Evolutionary conservation across 2,113 vertebrate genomes (phyloP).

Genomic region (Acanthisitta chloris): DNA sequence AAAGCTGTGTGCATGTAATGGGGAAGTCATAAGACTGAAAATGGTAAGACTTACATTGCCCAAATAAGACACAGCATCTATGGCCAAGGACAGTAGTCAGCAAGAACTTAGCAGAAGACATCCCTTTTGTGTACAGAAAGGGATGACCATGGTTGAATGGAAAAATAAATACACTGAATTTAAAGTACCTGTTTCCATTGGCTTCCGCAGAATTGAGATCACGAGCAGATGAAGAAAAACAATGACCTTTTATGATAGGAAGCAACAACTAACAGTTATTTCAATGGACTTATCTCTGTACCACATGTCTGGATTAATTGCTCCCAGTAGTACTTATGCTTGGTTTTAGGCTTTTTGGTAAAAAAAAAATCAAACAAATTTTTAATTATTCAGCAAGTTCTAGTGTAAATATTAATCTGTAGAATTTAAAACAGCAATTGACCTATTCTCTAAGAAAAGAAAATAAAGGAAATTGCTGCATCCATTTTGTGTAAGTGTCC

Average conservation of each 20-base stretch:
- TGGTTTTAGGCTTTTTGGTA: rapidly evolving
- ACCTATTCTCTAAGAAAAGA: background rate
- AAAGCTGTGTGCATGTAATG: rapidly evolving
- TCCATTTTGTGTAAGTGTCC: background rate
- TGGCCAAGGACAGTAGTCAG: background rate
- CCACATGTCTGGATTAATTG: background rate
- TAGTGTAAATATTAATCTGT: background rate
- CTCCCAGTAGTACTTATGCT: background rate
- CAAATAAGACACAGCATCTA: background rate
- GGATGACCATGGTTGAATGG: background rate
- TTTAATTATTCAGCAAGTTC: background rate
- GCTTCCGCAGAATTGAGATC: background rate
- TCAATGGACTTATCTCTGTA: background rate
- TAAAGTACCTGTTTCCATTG: background rate
- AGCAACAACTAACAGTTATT: background rate
- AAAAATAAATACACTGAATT: background rate
- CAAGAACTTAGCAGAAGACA: background rate
- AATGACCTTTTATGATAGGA: background rate
- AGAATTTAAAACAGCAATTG: background rate
- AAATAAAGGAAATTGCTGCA: background rate
- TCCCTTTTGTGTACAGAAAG: background rate
- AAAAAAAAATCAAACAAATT: background rate
- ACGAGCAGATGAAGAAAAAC: background rate
- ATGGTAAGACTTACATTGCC: background rate
- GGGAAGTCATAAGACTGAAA: rapidly evolving